Conservation (phyloP, 1,140 invertebrate genomes). For the Drosophila sechellia region DNA sequence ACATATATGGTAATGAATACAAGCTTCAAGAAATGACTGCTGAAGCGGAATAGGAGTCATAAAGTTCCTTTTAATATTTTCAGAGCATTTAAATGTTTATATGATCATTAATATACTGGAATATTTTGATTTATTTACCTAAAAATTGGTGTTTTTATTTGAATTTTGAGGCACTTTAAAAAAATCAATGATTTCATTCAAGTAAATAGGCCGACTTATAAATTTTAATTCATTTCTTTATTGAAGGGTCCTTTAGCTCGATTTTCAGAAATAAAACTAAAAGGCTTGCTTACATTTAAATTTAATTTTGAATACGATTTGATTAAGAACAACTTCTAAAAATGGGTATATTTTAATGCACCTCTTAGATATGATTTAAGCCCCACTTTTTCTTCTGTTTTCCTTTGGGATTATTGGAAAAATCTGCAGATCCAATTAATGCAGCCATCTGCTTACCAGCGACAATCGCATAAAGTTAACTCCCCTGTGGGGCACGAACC, state of each 20-base stretch:
- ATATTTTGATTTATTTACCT: no score
- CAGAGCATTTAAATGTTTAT: no score
- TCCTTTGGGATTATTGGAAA: constrained; percentile 21
- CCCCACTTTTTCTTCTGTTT: constrained; percentile 2
- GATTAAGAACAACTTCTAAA: background rate
- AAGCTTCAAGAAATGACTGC: background rate
- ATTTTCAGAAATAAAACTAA: no score
- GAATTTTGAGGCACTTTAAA: no score
- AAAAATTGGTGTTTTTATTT: no score
- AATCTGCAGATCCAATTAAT: constrained; percentile 44
- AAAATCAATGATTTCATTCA: background rate
- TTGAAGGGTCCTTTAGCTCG: no score
- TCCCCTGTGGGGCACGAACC: background rate
- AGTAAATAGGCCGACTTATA: no score
- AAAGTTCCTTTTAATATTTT: background rate
- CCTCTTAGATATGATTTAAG: background rate
- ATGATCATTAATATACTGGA: background rate
- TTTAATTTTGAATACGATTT: background rate
- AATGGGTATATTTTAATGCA: background rate
- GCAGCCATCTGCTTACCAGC: constrained; percentile 38
- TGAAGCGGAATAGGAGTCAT: background rate
- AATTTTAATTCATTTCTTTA: no score
- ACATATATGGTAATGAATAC: background rate
- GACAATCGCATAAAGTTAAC: constrained; percentile 29
- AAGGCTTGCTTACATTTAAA: no score